Evolutionary conservation across 2,113 vertebrate genomes (phyloP).

Genomic region (Genyomyrus donnyi): DNA sequence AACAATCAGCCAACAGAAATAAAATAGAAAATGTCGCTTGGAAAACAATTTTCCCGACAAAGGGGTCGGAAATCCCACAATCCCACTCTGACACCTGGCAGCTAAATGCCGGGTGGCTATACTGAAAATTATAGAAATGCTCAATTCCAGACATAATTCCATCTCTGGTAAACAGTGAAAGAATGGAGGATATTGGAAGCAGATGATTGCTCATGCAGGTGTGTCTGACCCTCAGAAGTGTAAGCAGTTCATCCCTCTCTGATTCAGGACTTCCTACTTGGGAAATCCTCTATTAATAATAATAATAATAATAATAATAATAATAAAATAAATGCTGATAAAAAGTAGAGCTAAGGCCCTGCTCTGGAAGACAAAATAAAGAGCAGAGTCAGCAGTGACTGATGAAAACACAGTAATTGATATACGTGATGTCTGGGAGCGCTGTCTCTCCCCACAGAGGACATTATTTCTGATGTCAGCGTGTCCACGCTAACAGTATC

Average conservation of each 20-base stretch:
- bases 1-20: background rate
- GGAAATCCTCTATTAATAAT: background rate
- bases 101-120: background rate
- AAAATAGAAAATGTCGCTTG: background rate
- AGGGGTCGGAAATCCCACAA: background rate
- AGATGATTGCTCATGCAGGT: background rate
- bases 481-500: background rate
- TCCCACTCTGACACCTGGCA: background rate
- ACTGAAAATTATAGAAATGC: background rate
- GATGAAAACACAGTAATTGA: background rate
- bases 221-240: background rate
- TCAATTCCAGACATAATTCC: background rate
- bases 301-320: background rate
- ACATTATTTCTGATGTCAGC: background rate
- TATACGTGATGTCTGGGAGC: background rate
- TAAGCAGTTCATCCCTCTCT: background rate
- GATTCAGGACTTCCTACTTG: background rate
- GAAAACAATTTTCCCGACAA: background rate
- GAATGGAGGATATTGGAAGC: background rate
- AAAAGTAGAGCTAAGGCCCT: background rate
- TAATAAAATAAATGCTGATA: background rate
- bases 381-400: background rate
- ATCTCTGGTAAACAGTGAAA: background rate
- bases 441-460: background rate
- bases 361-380: background rate